Evolutionary conservation across 2,113 vertebrate species (phyloP).

Genomic region (Numenius arquata): DNA sequence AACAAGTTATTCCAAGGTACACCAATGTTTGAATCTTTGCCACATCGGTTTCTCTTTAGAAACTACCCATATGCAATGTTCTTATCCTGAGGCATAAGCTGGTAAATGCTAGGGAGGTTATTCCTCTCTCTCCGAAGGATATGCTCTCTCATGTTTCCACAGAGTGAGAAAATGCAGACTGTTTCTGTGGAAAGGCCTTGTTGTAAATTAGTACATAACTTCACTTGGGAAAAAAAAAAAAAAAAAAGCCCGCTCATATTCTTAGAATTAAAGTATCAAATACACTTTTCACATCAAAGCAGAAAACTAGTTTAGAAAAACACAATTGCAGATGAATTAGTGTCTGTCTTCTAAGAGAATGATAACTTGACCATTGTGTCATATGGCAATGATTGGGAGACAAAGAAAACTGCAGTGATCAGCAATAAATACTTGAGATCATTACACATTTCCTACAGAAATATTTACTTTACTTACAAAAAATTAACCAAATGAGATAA

Average conservation of each 20-base stretch:
- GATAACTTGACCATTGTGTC: neutral
- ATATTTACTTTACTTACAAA: neutral
- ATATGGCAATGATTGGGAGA: neutral
- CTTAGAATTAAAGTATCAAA: neutral
- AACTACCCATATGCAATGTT: neutral
- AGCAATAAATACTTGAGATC: neutral
- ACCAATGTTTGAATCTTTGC: neutral
- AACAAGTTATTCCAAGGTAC: neutral
- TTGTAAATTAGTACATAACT: neutral
- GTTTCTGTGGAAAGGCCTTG: neutral
- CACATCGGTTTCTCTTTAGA: slow-evolving; percentile 2
- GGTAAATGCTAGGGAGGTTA: neutral
- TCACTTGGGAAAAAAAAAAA: neutral
- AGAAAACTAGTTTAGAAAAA: neutral
- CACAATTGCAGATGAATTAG: neutral
- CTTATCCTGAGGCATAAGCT: neutral
- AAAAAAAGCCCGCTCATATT: neutral
- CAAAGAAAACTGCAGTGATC: neutral
- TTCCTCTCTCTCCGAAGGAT: neutral
- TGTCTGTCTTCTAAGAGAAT: neutral
- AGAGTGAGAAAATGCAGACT: neutral
- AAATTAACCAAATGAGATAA: neutral
- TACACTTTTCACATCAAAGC: neutral
- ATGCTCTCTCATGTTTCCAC: neutral
- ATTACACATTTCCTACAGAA: neutral